Base-by-base conservation (phyloP, 2,888 invertebrate species). In the Drosophila kambysellisi region DNA sequence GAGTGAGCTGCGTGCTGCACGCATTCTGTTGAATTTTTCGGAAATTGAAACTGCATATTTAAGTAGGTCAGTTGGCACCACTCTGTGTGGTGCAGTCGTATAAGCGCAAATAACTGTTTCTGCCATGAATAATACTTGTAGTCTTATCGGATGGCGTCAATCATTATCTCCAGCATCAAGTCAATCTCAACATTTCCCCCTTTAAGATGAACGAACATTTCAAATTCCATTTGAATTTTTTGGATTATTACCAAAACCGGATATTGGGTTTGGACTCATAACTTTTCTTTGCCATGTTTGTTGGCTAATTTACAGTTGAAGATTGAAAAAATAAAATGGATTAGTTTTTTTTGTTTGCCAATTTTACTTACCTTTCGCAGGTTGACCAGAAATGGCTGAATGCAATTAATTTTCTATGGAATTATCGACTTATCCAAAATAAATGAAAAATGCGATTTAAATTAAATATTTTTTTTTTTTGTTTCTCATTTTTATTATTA, bases 21-120 rank as follows among this genome's bases (percentile, higher is more conserved):
- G 81, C 86, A 66, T 81, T 88, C 15, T 56, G 29, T 76, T 69
- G 72, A 74, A 64, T 80, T 76, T 87, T 85, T 82, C 85, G 91
- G 88, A 91, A 91, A 91, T 91, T 91, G 86, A 82, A 91, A 91
- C 86, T 83, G 89, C 91, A 91, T 91, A 89, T 91, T 91, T 81
- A 83, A 91, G 79, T 80, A 84, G 78, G 57, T 65, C 74, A 72
- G 58, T 56, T 61, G 63, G 53, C 53, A 51, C 72, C 71, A 71
- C 65, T 57, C 37, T 20, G 15, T 25, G 15, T 46, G 46, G 46
- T 46, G 25, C 46, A 46, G 46, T 46, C 5, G 37, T 37, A 15
- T 17, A 37, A 37, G 37, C 41, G 57, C 56, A 32, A 12, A 54
- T 64, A 68, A 75, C 50, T 72, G 57, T 52, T 17, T 48, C 54